Percentiles rank a stretch among this genome's conserved stretches.
Evolutionary conservation across 1,140 invertebrate species (phyloP).

Genomic region (Riptortus pedestris): DNA sequence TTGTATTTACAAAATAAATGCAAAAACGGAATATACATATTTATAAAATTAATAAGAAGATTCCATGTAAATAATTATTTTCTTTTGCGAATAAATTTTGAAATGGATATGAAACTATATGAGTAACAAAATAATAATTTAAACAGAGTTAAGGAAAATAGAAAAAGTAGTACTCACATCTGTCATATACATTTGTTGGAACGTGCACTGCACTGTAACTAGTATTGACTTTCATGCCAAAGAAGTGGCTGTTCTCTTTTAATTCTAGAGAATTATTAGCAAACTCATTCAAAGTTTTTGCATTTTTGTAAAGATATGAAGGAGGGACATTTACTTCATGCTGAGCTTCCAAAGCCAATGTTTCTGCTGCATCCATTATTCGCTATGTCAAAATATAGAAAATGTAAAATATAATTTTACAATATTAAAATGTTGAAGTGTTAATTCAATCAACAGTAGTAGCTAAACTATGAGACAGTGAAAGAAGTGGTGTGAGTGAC

Average conservation of each 20-base stretch:
- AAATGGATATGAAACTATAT: no score
- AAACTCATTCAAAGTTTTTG: slow-evolving; percentile 53
- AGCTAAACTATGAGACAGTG: no score
- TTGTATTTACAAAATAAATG: no score
- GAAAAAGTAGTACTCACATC: slow-evolving; percentile 65
- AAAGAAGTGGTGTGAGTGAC: no score
- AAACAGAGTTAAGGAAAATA: no score
- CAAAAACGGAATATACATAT: no score
- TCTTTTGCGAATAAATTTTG: no score
- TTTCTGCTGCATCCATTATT: slow-evolving; percentile 71
- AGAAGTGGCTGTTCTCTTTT: slow-evolving; percentile 63
- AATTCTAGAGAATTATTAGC: slow-evolving; percentile 42
- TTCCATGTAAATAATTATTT: no score
- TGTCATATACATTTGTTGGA: slow-evolving; percentile 87
- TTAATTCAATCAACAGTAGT: no score
- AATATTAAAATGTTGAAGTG: background rate
- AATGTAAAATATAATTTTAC: background rate
- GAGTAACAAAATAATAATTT: no score
- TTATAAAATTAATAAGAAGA: no score
- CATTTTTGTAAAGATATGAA: slow-evolving; percentile 58
- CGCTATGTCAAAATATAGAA: slow-evolving; percentile 40
- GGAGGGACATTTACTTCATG: slow-evolving; percentile 48
- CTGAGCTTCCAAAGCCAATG: slow-evolving; percentile 50
- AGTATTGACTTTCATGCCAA: slow-evolving; percentile 66
- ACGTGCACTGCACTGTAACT: slow-evolving; percentile 85